Evolutionary conservation across 2,113 vertebrate species (phyloP).

Genomic region (Entomyzon cyanotis): DNA sequence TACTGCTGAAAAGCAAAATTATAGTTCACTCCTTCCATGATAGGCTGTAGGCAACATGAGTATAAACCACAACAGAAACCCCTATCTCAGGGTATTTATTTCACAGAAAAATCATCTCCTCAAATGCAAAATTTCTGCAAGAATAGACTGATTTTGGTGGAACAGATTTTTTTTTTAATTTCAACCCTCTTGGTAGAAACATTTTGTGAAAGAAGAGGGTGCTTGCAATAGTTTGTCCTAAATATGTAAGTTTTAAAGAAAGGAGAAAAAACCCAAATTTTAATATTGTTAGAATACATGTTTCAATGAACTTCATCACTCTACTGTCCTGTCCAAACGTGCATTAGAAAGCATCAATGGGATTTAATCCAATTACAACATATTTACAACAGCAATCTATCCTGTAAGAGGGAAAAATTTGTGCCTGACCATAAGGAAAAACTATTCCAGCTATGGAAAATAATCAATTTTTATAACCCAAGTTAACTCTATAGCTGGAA

Average conservation of each 20-base stretch:
- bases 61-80: not conserved
- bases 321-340: not conserved
- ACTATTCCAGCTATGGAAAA: not conserved
- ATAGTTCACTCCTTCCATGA: not conserved
- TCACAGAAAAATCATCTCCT: not conserved
- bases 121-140: not conserved
- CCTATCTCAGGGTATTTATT: not conserved
- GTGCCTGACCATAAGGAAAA: not conserved
- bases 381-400: not conserved
- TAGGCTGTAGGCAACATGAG: not conserved
- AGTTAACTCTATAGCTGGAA: not conserved
- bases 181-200: not conserved
- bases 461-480: not conserved
- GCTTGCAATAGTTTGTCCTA: not conserved
- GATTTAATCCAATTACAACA: not conserved
- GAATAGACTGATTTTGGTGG: not conserved
- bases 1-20: not conserved
- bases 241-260: not conserved
- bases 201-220: not conserved
- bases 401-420: not conserved
- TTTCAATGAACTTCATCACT: not conserved
- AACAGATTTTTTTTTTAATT: not conserved
- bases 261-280: not conserved
- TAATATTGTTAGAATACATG: not conserved
- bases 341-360: not conserved